Conservation (phyloP, 1,140 invertebrate species). For the Hycleus phaleratus region DNA sequence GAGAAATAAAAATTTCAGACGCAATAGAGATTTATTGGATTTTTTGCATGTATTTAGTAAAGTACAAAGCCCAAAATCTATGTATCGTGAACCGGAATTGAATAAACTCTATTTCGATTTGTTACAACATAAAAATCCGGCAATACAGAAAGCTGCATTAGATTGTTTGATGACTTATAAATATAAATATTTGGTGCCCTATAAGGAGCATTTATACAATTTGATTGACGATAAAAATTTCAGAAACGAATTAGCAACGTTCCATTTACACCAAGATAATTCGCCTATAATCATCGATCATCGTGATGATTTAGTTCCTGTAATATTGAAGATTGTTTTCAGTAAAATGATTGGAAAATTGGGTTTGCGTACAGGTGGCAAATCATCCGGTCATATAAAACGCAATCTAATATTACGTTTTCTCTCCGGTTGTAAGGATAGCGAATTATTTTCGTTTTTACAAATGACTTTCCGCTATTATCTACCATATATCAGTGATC, state of each 20-base stretch:
- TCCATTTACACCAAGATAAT: constrained; percentile 66
- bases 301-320: constrained; percentile 65
- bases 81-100: constrained; percentile 68
- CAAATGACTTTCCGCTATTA: constrained; percentile 77
- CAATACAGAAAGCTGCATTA: constrained; percentile 76
- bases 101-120: constrained; percentile 69
- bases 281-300: constrained; percentile 62
- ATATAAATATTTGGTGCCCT: constrained; percentile 64
- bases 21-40: constrained; percentile 9
- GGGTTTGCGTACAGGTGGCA: constrained; percentile 62
- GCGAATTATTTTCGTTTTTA: constrained; percentile 72
- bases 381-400: constrained; percentile 57
- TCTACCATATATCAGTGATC: constrained; percentile 51
- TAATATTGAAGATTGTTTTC: constrained; percentile 79
- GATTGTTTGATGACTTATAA: constrained; percentile 82
- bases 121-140: constrained; percentile 64
- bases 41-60: constrained; percentile 71
- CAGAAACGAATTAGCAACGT: constrained; percentile 71
- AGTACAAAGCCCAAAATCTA: constrained; percentile 70
- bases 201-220: constrained; percentile 67
- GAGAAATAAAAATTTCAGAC: constrained; percentile 14
- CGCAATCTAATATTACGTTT: constrained; percentile 76
- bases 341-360: constrained; percentile 80
- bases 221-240: constrained; percentile 83
- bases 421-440: constrained; percentile 67